Evolutionary conservation across 2,797 vertebrate species (phyloP).

Genomic region (Phalloptychus januarius): DNA sequence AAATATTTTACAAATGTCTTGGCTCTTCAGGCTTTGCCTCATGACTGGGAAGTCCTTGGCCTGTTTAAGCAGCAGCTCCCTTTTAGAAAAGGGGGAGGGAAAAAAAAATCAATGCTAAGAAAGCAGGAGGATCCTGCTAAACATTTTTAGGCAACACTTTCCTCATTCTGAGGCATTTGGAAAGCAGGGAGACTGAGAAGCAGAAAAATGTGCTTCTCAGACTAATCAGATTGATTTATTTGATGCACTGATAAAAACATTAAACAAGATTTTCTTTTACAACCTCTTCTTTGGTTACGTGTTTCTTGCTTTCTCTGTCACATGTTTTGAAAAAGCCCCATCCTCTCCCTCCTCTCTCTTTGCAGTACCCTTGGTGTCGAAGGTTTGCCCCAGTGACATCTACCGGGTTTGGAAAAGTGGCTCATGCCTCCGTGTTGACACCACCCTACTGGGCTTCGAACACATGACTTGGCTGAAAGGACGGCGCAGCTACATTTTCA

Average conservation of each 20-base stretch:
- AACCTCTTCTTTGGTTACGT: neutral
- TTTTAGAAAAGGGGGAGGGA: neutral
- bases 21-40: neutral
- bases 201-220: neutral
- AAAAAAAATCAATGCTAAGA: neutral
- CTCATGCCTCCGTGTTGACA: constrained; percentile 93
- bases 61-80: too few species aligned
- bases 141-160: neutral
- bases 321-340: constrained; percentile 3
- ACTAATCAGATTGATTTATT: neutral
- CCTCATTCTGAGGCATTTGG: neutral
- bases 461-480: constrained; percentile 98
- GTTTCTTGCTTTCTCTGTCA: neutral
- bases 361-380: constrained; percentile 92
- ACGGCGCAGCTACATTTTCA: constrained; percentile 95
- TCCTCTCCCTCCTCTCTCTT: neutral
- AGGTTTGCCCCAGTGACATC: constrained; percentile 95
- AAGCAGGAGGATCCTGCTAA: neutral
- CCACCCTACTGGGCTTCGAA: constrained; percentile 93
- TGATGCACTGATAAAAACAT: neutral
- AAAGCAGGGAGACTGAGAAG: neutral
- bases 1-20: neutral
- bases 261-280: neutral
- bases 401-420: constrained; percentile 97
- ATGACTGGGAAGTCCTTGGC: too few species aligned